Percentiles rank a stretch among this genome's conserved stretches.
Evolutionary conservation across 1,140 invertebrate species (phyloP).

Genomic region (Caenorhabditis latens): DNA sequence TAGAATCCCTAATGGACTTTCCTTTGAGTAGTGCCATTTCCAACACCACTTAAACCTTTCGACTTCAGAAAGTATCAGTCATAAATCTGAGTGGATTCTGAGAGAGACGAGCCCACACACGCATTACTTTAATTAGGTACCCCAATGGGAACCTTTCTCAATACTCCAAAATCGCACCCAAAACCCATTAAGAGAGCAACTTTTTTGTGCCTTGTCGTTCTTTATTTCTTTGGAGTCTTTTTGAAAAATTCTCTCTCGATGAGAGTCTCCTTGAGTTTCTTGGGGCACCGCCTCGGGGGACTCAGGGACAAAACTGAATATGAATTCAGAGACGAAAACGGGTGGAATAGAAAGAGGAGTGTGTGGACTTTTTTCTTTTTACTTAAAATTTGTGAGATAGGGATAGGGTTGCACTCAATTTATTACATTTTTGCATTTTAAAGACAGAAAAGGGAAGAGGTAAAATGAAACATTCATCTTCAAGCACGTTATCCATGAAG

Average conservation of each 20-base stretch:
- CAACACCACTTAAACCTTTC: conserved; percentile 7
- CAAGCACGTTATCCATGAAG: conserved; percentile 33
- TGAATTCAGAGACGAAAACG: conserved; percentile 35
- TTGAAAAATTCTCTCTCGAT: background rate
- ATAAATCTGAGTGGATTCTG: conserved; percentile 30
- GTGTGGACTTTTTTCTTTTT: conserved; percentile 13
- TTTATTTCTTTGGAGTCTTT: conserved; percentile 39
- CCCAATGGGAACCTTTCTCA: conserved; percentile 13
- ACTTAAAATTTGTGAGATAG: conserved; percentile 19
- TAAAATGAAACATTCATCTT: conserved; percentile 24
- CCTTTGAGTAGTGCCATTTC: background rate
- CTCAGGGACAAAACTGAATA: conserved; percentile 22
- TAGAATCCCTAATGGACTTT: conserved; percentile 14
- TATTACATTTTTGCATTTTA: conserved; percentile 16
- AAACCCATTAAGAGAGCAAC: conserved; percentile 53
- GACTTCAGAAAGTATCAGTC: conserved; percentile 44
- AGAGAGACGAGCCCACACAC: conserved; percentile 1
- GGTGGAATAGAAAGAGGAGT: background rate
- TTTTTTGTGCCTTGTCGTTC: conserved; percentile 12
- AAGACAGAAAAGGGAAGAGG: background rate
- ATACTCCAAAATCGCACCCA: conserved; percentile 26
- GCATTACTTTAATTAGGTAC: conserved; percentile 50
- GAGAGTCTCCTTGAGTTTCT: background rate
- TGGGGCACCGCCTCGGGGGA: conserved; percentile 32
- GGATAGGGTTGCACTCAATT: background rate